Percentiles rank a stretch among this genome's conserved stretches.
Evolutionary conservation across 2,797 vertebrate genomes (phyloP).

Genomic region (Molothrus ater): DNA sequence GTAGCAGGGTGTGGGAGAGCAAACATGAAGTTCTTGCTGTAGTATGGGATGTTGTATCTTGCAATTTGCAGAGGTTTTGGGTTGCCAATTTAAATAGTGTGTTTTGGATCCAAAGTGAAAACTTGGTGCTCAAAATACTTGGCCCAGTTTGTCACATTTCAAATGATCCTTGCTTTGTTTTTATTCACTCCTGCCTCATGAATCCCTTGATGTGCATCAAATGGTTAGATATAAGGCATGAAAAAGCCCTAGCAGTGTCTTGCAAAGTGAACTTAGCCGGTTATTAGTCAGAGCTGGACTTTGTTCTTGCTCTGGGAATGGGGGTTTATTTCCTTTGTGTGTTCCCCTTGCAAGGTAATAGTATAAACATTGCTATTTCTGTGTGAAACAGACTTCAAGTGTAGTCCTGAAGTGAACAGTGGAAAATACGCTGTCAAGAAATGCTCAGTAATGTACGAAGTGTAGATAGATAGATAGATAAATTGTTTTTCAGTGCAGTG

Average conservation of each 20-base stretch:
- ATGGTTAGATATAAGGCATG: background rate
- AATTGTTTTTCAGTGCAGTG: background rate
- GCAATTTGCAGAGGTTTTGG: background rate
- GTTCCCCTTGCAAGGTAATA: background rate
- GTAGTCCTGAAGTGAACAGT: background rate
- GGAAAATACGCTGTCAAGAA: background rate
- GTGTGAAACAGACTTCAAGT: background rate
- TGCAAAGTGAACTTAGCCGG: background rate
- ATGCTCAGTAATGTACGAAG: background rate
- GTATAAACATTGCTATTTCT: background rate
- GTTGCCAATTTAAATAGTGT: background rate
- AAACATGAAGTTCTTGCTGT: background rate
- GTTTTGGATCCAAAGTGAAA: background rate
- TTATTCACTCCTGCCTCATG: background rate
- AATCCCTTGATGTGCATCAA: background rate
- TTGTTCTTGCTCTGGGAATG: background rate
- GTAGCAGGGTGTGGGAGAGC: background rate
- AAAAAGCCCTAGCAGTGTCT: background rate
- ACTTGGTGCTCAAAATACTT: background rate
- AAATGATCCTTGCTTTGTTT: background rate
- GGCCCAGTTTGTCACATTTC: background rate
- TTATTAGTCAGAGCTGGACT: background rate
- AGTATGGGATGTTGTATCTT: fast-evolving
- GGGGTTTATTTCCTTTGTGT: background rate
- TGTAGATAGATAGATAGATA: background rate